Percentiles rank a stretch among this genome's conserved stretches.
These are phyloP conservation scores for Macrochelys suwanniensis DNA, from an alignment of 2,797 vertebrate species.

Conservation along the genomic window DNA sequence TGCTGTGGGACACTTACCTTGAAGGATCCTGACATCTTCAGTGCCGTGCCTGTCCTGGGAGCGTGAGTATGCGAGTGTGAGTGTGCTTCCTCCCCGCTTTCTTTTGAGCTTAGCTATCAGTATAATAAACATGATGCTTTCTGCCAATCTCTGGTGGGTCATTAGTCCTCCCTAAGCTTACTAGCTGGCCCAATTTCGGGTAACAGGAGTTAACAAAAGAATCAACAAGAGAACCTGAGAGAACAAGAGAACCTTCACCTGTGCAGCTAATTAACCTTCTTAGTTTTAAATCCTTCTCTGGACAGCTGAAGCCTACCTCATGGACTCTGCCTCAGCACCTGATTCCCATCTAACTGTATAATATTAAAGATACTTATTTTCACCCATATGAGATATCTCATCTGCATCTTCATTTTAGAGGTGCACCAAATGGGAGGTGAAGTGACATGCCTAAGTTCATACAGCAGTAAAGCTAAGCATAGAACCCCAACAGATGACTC, in stretches of 20 bases:
- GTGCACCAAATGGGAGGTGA: background rate
- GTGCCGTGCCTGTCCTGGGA: no score
- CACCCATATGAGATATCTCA: background rate
- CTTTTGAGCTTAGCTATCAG: no score
- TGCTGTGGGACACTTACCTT: no score
- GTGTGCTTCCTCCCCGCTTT: no score
- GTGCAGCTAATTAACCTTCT: background rate
- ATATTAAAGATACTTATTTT: background rate
- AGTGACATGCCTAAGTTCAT: rapidly evolving
- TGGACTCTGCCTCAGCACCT: background rate
- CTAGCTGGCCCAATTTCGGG: no score
- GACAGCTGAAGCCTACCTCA: background rate
- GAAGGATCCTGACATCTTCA: no score
- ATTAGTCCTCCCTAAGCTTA: no score
- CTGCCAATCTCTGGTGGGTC: no score
- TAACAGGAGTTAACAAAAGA: background rate
- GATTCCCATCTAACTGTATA: background rate
- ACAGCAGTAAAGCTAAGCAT: background rate
- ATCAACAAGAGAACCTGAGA: background rate
- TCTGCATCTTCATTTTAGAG: background rate
- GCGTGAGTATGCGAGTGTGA: no score
- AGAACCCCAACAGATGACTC: background rate
- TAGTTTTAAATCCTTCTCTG: background rate
- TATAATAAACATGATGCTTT: no score
- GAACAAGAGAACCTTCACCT: background rate